Evolutionary conservation across 2,888 invertebrate genomes (phyloP), one percentile per base, ranked within the genome.

Genomic region (Stomorhina lunata): DNA sequence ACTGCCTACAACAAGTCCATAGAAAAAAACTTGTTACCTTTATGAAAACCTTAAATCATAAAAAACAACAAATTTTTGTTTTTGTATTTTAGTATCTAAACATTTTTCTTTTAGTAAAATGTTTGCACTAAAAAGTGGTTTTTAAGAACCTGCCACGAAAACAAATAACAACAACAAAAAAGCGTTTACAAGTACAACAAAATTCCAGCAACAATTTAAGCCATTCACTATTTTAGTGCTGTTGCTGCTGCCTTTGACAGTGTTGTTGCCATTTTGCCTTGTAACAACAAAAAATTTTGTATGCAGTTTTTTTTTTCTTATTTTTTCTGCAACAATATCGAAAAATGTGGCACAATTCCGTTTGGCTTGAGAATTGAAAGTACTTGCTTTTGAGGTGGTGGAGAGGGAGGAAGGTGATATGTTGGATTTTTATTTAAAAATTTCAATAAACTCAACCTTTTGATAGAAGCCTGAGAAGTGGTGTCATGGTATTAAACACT

Each of bases 331-430:
- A 34, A 69, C 32, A 53, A 63, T 50, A 15, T 53, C 34, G 1
- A 29, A 61, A 61, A 69, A 69, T 69, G 66, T 81, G 72, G 63
- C 71, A 72, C 81, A 81, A 81, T 76, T 81, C 45, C 53, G 32
- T 77, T 48, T 37, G 20, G 20, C 45, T 55, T 53, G 34, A 32
- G 61, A 25, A 53, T 59, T 61, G 63, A 71, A 63, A 61, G 53
- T 69, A 45, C 32, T 29, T 48, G 2, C 29, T 53, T 29, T 48
- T 61, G n/a, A 50, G n/a, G n/a, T n/a, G n/a, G n/a, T n/a, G n/a
- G n/a, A n/a, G n/a, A n/a, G n/a, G n/a, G n/a, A n/a, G n/a, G n/a
- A n/a, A n/a, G n/a, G n/a, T n/a, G n/a, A n/a, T n/a, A n/a, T 76
- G 4, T 45, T 27, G 17, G 20, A 10, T 69, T 45, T 43, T 29